Conservation (phyloP, 2,113 vertebrate species). For the Ceyx margarethae region DNA sequence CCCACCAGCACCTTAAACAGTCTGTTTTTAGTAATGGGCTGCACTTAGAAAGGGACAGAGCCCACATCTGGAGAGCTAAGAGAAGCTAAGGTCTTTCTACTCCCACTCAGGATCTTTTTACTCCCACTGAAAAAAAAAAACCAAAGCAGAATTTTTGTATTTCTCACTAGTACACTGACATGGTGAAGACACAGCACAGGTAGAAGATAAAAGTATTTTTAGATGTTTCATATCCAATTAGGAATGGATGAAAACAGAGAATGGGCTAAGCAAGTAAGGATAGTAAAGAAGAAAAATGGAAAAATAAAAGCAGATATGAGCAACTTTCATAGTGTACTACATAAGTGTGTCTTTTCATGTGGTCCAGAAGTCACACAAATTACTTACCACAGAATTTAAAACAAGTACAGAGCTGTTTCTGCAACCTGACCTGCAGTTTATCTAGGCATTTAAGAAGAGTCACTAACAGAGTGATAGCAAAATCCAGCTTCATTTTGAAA, state of each 20-base stretch:
- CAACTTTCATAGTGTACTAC: not conserved
- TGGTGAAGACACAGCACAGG: not conserved
- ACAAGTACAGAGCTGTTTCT: not conserved
- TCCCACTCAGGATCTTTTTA: not conserved
- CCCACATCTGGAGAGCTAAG: not conserved
- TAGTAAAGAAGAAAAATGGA: not conserved
- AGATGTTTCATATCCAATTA: not conserved
- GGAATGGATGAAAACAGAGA: not conserved
- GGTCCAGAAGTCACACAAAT: not conserved
- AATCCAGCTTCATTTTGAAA: not conserved
- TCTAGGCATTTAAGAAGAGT: not conserved
- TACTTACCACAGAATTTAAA: not conserved
- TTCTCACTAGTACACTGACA: not conserved
- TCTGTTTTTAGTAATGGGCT: not conserved
- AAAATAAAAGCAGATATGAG: not conserved
- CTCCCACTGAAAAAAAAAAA: not conserved
- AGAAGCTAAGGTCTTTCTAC: not conserved
- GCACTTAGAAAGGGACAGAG: not conserved
- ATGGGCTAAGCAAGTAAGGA: not conserved
- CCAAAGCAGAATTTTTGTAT: not conserved
- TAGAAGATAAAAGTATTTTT: not conserved
- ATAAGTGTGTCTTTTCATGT: rapidly evolving
- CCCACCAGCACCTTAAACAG: not conserved
- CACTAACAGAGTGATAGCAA: not conserved
- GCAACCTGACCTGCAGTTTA: not conserved